Evolutionary conservation across 2,113 vertebrate genomes (phyloP).

Genomic region (Trinectes maculatus): DNA sequence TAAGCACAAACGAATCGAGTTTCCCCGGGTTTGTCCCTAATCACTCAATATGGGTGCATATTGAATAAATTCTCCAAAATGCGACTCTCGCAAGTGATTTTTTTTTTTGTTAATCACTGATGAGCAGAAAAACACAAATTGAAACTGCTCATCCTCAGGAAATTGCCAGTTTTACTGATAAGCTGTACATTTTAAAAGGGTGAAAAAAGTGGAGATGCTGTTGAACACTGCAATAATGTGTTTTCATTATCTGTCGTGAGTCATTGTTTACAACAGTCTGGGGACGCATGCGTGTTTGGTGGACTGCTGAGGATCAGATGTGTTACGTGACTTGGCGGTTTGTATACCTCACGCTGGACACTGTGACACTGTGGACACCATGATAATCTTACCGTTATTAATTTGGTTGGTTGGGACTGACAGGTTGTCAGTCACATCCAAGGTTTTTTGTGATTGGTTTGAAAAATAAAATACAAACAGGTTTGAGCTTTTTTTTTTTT

Average conservation of each 20-base stretch:
- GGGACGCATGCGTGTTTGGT: background rate
- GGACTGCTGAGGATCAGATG: slow-evolving; percentile 19
- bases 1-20: background rate
- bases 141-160: background rate
- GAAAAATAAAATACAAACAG: too few species aligned
- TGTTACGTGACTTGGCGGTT: slow-evolving; percentile 28
- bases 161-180: slow-evolving; percentile 5
- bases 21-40: background rate
- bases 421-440: too few species aligned
- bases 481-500: too few species aligned
- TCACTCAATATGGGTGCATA: background rate
- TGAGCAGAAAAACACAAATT: background rate
- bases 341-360: slow-evolving; percentile 9
- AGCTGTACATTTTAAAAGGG: too few species aligned
- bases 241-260: slow-evolving; percentile 16
- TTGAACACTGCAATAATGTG: background rate
- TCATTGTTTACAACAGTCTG: slow-evolving; percentile 9
- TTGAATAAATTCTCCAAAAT: background rate
- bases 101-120: slow-evolving; percentile 13
- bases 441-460: too few species aligned
- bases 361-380: background rate
- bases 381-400: slow-evolving; percentile 27
- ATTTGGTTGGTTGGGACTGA: too few species aligned
- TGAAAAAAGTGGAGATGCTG: background rate
- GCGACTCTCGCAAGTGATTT: background rate